Base-by-base conservation (phyloP, 2,888 invertebrate genomes). In the Invenusta paracnida region DNA sequence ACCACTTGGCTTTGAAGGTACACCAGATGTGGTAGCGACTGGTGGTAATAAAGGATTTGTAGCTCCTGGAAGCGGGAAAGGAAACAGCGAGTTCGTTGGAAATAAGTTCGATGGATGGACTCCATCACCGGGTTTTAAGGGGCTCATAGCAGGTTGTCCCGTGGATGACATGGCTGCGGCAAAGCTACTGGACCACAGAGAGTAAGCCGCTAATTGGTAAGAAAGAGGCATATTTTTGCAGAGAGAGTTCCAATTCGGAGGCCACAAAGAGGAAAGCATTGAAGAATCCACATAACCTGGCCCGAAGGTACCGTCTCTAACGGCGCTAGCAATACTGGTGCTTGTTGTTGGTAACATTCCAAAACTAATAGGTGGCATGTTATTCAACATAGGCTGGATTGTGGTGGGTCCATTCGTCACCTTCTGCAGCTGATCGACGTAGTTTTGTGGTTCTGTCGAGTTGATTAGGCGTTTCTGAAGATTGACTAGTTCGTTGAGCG, bases 151-250 rank as follows among this genome's bases (percentile, higher is more conserved):
- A n/a, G n/a, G n/a, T 25, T 73, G 73, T 23, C 73, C 73, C n/a
- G n/a, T n/a, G 11, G 73, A 13, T 73, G 73, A 73, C 2, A 73
- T 5, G 2, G 73, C 73, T 73, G 73, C 73, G 23, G 73, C 73
- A 73, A 73, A 73, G 73, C 23, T 73, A 23, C 73, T 73, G 2
- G 73, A 73, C 73, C 73, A 73, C 73, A 73, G 23, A 73, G 73
- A 73, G 25, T 73, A 73, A 23, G 73, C 73, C 5, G 73, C 73
- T 23, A 73, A 25, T 73, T 73, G 73, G 27, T 73, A 73, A 5
- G 17, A 5, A 13, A 73, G 73, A 5, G 73, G 73, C 2, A 73
- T 13, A 73, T 73, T 73, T 73, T 73, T 73, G 73, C 73, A 73
- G 2, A 73, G 5, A 13, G 73, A 73, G 27, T 73, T 73, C 73